Evolutionary conservation across 2,888 invertebrate genomes (phyloP).

Genomic region (Creontiades dilutus): DNA sequence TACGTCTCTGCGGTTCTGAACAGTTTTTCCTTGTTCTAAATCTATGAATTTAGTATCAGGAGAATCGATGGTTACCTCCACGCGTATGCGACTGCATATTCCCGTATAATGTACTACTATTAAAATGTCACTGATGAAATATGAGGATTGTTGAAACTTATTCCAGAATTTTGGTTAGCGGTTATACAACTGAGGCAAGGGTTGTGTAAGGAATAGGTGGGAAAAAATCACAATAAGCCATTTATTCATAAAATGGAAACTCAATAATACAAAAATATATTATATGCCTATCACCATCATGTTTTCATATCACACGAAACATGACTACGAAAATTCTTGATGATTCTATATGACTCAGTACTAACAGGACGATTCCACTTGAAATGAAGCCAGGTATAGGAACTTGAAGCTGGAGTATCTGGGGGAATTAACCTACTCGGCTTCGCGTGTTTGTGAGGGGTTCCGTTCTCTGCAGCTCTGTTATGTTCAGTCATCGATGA

Average conservation of each 20-base stretch:
- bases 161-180: no score
- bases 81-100: no score
- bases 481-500: constrained; percentile 78
- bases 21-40: no score
- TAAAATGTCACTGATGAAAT: no score
- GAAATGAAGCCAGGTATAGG: constrained; percentile 46
- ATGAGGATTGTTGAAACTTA: no score
- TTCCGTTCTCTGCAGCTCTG: not conserved
- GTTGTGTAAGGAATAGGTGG: no score
- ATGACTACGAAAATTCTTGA: not conserved
- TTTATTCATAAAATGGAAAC: not conserved
- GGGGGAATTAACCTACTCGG: not conserved
- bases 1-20: no score
- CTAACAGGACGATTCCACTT: not conserved
- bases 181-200: no score
- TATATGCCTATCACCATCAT: not conserved
- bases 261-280: constrained; percentile 15
- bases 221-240: not conserved
- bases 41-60: no score
- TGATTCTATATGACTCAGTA: constrained; percentile 24
- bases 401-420: constrained; percentile 34
- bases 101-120: no score
- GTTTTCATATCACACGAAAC: not conserved
- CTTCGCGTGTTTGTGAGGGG: not conserved
- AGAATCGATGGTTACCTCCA: no score